phyloP scores from a whole-genome alignment of 2,797 vertebrate genomes.

The Pantherophis alleghaniensis region DNA sequence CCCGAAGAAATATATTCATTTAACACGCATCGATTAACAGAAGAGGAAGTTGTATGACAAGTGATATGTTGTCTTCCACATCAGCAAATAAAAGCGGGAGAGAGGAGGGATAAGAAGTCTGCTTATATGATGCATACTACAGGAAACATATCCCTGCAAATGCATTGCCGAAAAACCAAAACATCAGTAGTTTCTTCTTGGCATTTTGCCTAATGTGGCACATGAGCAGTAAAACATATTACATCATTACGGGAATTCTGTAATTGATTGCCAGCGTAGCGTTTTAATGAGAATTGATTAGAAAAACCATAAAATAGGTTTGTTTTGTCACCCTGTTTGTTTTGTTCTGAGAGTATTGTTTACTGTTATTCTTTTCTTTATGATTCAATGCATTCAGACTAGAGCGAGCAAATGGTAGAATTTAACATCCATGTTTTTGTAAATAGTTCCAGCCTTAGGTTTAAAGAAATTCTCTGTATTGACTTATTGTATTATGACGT shows the following conservation, averaged over 20 bases:
- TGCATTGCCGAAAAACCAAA: background rate
- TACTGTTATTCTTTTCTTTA: background rate
- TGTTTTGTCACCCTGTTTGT: background rate
- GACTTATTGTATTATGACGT: background rate
- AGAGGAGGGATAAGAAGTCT: background rate
- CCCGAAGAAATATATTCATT: background rate
- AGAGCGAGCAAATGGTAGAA: background rate
- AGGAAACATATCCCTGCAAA: background rate
- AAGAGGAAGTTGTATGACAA: constrained; percentile 17
- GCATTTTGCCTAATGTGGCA: background rate
- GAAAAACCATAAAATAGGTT: background rate
- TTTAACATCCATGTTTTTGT: background rate
- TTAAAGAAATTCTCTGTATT: background rate
- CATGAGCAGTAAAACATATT: background rate
- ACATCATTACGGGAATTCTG: background rate
- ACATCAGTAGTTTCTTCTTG: background rate
- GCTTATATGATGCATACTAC: background rate
- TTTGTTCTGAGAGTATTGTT: background rate
- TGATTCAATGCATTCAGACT: background rate
- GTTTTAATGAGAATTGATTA: background rate
- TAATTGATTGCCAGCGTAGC: background rate
- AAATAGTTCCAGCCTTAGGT: background rate
- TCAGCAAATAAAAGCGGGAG: background rate
- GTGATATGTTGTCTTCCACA: background rate
- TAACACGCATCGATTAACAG: constrained; percentile 19